Evolutionary conservation across 2,888 invertebrate species (phyloP).

Genomic region (Hemicrepidius hirtus): DNA sequence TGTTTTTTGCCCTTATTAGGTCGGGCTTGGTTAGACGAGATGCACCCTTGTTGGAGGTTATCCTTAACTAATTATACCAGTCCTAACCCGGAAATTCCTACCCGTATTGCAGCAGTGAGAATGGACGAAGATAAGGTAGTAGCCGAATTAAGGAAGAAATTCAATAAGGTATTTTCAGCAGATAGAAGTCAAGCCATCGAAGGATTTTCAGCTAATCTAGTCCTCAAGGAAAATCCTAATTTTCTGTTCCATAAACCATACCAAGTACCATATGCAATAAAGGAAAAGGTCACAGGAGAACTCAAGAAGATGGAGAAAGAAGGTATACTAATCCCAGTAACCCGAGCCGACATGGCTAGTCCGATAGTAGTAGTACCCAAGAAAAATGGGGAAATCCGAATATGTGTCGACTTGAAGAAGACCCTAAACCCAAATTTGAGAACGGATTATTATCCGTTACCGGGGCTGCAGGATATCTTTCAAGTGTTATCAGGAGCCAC

Average conservation of each 20-base stretch:
- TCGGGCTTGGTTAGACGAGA: not conserved
- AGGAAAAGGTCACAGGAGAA: no score
- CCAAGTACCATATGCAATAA: not conserved
- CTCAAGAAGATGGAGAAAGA: not conserved
- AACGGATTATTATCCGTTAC: slow-evolving; percentile 62
- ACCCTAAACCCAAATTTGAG: slow-evolving; percentile 52
- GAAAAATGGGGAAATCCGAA: slow-evolving; percentile 55
- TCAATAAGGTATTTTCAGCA: not conserved
- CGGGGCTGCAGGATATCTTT: slow-evolving; percentile 62
- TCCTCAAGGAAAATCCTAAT: not conserved
- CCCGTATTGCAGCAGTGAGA: no score
- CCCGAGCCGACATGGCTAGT: slow-evolving; percentile 30
- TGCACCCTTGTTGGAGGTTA: not conserved
- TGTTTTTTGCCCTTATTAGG: not conserved
- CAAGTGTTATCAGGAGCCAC: slow-evolving; percentile 56
- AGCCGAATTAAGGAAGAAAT: not conserved
- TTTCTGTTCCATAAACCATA: not conserved
- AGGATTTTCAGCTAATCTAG: not conserved
- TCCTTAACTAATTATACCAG: no score
- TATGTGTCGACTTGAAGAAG: slow-evolving; percentile 64
- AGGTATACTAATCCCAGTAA: not conserved
- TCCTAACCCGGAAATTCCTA: no score
- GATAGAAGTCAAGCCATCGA: not conserved
- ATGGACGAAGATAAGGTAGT: no score
- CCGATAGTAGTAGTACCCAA: slow-evolving; percentile 64